Evolutionary conservation across 35 echinoderm and acorn worm species (phyloP), one percentile per base, ranked within the genome.

Genomic region (Chiridota heheva): DNA sequence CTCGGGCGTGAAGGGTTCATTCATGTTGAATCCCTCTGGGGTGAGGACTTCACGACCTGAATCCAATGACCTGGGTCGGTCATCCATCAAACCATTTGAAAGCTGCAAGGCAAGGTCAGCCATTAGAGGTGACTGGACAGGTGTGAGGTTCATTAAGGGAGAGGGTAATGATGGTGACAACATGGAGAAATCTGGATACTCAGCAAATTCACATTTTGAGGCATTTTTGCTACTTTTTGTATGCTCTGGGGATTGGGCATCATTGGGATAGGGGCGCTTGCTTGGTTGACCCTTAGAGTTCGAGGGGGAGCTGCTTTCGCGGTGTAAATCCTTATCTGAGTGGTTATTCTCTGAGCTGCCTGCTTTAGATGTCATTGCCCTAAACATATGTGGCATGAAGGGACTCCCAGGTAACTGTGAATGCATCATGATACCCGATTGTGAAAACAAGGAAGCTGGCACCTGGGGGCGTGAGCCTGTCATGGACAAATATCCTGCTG

Each of bases 1-100:
- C 49, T 97, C 88, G 0, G 88, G 88, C 27, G 78, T 84, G 47
- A 96, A 76, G 0, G 86, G 92, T 48, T 89, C 92, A 28, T 96
- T 74, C 20, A 84, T 70, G 69, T 96, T 90, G 77, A 90, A 96
- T 0, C 83, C 77, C 33, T 78, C 63, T 49, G 83, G 86, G 31
- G 57, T 81, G 20, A 81, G 64, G 26, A 62, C 58, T 40, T 78
- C 75, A 26, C 75, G 24, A 7, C 75, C 55, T 20, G 47, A 24
- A 10, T 78, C 75, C 29, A 27, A 49, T 33, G 75, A 78, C 3
- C 58, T 43, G 3, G 75, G 75, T 25, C 75, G 32, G 17, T 78
- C 75, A 37, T 78, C 75, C 75, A 78, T 78, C n/a, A n/a, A n/a
- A 38, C 75, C 75, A 31, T 58, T 60, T 6, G 58, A 49, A 62